Conservation (phyloP, 1,140 invertebrate genomes). For the Leptopilina boulardi region DNA sequence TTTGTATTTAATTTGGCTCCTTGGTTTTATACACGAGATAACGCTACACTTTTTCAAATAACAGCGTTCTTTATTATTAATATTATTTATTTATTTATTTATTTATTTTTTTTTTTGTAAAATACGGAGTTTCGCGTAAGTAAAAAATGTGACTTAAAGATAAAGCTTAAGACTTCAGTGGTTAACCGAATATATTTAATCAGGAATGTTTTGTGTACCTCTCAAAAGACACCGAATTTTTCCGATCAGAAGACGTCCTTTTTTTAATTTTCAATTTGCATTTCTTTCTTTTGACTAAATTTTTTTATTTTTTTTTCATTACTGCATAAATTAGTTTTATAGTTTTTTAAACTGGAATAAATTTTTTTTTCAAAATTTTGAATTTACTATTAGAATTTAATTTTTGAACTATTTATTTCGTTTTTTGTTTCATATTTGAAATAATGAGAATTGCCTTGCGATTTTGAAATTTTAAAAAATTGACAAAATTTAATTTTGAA, state of each 20-base stretch:
- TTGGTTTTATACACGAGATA: background rate
- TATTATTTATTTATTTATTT: no score
- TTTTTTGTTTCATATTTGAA: no score
- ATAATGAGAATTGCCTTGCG: no score
- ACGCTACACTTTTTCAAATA: background rate
- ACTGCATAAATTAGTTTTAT: background rate
- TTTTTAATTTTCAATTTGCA: background rate
- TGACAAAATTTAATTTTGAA: no score
- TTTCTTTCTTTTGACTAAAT: no score
- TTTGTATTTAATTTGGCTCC: background rate
- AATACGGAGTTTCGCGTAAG: constrained; percentile 27
- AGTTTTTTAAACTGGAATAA: background rate
- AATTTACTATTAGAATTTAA: background rate
- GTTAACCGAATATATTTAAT: constrained; percentile 21
- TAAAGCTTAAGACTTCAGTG: constrained; percentile 33
- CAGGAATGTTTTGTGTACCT: constrained; percentile 28
- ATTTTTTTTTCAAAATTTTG: background rate
- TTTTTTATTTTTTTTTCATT: no score
- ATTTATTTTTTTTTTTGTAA: constrained; percentile 2
- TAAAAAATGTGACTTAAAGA: constrained; percentile 31
- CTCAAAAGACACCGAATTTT: background rate
- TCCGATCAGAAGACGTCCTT: background rate
- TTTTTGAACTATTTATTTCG: no score
- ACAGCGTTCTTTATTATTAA: background rate
- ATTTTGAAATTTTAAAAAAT: no score